A percentile compares a stretch with the other conserved stretches of the same genome.
These are phyloP conservation scores for Rhizoglyphus robini DNA, from an alignment of 1,140 invertebrate genomes.

Conservation along the genomic window DNA sequence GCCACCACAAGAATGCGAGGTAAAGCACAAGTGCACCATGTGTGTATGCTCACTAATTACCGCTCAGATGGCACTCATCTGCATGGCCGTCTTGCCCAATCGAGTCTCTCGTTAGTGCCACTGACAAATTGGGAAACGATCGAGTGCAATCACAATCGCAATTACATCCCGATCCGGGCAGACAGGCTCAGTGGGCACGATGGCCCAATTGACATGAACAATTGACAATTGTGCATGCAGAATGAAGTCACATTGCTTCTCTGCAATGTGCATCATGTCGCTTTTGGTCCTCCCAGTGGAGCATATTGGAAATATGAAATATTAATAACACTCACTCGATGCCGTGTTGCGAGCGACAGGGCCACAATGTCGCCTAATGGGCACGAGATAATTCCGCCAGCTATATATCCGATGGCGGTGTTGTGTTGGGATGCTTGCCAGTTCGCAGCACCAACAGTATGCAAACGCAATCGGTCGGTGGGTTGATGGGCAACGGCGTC, in stretches of 20 bases:
- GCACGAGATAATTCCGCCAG: slow-evolving; percentile 10
- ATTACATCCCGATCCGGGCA: no score
- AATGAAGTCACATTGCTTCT: neutral
- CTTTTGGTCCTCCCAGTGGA: neutral
- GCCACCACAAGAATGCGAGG: no score
- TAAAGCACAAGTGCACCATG: no score
- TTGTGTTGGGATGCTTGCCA: no score
- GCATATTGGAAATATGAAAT: slow-evolving; percentile 11
- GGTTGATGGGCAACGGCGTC: neutral
- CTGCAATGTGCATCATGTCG: neutral
- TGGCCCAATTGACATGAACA: no score
- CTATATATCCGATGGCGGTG: neutral
- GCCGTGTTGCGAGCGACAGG: neutral
- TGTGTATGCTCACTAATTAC: no score
- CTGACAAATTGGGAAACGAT: neutral
- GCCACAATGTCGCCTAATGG: slow-evolving; percentile 13
- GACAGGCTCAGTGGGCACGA: no score
- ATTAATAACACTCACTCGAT: neutral
- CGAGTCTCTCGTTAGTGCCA: no score
- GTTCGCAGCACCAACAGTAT: neutral
- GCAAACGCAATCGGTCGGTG: neutral
- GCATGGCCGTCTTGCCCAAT: no score
- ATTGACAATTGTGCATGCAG: no score
- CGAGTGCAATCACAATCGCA: neutral
- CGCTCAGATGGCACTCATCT: no score